These are phyloP conservation scores for Bothrops jararaca DNA, from an alignment of 2,113 vertebrate genomes.

Conservation along the genomic window DNA sequence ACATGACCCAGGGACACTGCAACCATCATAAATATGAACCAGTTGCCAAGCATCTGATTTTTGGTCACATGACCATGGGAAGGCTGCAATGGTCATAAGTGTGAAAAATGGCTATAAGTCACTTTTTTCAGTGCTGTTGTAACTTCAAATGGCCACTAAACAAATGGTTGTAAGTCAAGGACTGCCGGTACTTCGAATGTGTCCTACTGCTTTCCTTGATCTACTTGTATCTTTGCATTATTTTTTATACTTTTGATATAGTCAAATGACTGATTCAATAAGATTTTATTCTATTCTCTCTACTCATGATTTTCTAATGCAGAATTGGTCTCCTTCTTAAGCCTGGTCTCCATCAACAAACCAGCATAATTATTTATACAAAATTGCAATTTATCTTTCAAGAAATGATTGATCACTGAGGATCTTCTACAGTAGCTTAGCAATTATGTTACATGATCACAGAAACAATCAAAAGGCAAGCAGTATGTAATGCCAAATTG, in stretches of 20 bases:
- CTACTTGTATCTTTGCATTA: too few species aligned
- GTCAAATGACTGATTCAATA: background rate
- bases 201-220: too few species aligned
- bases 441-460: background rate
- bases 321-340: background rate
- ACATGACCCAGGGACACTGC: too few species aligned
- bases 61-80: too few species aligned
- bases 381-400: background rate
- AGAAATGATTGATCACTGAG: background rate
- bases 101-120: too few species aligned
- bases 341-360: background rate
- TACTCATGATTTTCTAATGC: background rate
- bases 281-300: background rate
- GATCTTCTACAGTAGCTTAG: background rate
- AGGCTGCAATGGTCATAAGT: too few species aligned
- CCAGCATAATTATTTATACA: background rate
- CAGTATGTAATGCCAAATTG: background rate
- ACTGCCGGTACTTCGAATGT: too few species aligned
- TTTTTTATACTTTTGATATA: background rate
- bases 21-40: too few species aligned
- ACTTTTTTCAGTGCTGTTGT: too few species aligned
- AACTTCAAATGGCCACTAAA: too few species aligned
- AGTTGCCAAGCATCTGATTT: too few species aligned
- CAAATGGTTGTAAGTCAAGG: too few species aligned
- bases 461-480: background rate